Evolutionary conservation across 1,140 invertebrate species (phyloP), one percentile per base, ranked within the genome.

Genomic region (Drosophila sp.): DNA sequence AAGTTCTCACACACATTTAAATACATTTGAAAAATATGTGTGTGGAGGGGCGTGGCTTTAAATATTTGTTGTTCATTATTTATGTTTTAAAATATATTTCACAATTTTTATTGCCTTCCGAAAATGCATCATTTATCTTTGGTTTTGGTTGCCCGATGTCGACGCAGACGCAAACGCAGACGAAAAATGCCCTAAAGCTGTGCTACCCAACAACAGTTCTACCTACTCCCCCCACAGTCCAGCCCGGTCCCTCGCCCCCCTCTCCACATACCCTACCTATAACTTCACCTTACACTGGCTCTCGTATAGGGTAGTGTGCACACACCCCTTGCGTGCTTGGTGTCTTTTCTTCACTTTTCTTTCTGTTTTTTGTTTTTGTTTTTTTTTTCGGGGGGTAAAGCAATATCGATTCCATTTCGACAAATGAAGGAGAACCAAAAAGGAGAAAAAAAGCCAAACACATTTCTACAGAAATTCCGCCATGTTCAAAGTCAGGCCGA

Each of bases 121-220:
- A 58, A 82, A 86, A 87, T 82, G 76, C 83, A 82, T 82, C 83
- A 87, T 86, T 86, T 86, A 86, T 86, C 79, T 86, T 86, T 63
- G 33, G 66, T 50, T 50, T 50, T 23, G 44, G 4, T 50, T 25
- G 35, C 35, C 10, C 23, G 44, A 23, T 50, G 58, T 64, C 41
- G 67, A 71, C 68, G 60, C 29, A 67, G 80, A 55, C 65, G 33
- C 63, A 29, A 10, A 32, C 61, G 40, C n/a, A 60, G 44, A 38
- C 66, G 25, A 50, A 71, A 72, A 72, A 63, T 73, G 62, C 69
- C 71, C 61, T 33, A 50, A 50, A 50, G 44, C 44, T 50, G 23
- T 47, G 23, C 23, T 47, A 47, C 44, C 44, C 44, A 47, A 25
- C 35, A 38, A 38, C 11, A 17, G 17, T 17, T 17, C 17, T 17